Conservation (phyloP, 2,797 vertebrate species). For the Bufotes viridis region DNA sequence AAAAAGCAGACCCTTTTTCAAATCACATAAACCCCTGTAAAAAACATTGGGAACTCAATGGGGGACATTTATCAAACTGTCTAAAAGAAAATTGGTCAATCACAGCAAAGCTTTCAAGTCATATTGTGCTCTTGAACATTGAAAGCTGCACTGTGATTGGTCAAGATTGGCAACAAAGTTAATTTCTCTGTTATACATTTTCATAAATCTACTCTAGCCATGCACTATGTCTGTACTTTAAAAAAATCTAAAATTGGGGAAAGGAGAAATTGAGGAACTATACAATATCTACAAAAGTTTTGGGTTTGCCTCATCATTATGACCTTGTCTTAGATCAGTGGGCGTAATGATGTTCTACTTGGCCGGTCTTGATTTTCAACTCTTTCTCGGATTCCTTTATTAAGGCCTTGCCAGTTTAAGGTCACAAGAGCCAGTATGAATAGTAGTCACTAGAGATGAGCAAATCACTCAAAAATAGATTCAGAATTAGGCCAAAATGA, state of each 20-base stretch:
- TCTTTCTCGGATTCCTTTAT: neutral
- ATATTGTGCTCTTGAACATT: too few relatives aligned
- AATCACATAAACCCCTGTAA: neutral
- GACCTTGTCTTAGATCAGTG: neutral
- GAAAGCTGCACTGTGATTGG: too few relatives aligned
- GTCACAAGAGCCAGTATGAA: neutral
- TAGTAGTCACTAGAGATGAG: too few relatives aligned
- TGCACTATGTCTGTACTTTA: neutral
- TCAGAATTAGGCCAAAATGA: too few relatives aligned
- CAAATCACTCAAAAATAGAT: too few relatives aligned
- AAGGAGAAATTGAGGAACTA: neutral
- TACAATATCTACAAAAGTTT: neutral
- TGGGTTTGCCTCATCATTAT: neutral
- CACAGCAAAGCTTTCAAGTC: too few relatives aligned
- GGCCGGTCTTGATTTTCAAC: neutral
- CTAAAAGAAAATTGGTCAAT: too few relatives aligned
- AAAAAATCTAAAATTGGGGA: neutral
- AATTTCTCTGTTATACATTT: too few relatives aligned
- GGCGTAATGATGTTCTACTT: neutral
- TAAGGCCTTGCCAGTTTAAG: neutral
- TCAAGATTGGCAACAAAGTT: too few relatives aligned
- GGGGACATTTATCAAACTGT: too few relatives aligned
- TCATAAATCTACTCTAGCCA: neutral
- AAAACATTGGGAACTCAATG: neutral
- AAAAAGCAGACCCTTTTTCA: neutral